Conservation (phyloP, 2,797 vertebrate species). For the Denticeps clupeoides region DNA sequence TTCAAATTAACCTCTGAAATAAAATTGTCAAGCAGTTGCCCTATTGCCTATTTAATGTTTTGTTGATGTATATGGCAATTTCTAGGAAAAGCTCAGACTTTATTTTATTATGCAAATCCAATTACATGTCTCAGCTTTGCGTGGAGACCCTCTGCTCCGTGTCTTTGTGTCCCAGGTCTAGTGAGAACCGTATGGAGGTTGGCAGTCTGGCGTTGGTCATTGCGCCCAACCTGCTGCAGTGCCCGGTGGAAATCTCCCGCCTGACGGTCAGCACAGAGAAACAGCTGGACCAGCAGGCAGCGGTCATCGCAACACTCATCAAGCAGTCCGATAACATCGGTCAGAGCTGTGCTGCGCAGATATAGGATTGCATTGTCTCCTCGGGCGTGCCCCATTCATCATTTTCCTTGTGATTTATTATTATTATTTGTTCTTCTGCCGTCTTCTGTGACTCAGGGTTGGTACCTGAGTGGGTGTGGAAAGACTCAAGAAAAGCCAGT, state of each 20-base stretch:
- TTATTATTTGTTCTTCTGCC: not conserved
- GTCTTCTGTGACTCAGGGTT: slow-evolving; percentile 21
- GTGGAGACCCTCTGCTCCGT: not conserved
- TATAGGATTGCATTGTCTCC: not conserved
- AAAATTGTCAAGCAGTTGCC: no score
- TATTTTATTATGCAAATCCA: no score
- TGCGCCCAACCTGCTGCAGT: slow-evolving; percentile 47
- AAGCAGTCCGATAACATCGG: slow-evolving; percentile 40
- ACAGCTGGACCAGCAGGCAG: slow-evolving; percentile 37
- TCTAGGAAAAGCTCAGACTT: no score
- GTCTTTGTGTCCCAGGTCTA: slow-evolving; percentile 29
- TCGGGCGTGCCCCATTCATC: not conserved
- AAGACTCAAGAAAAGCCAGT: not conserved
- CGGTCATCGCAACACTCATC: slow-evolving; percentile 37
- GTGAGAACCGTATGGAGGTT: slow-evolving; percentile 49
- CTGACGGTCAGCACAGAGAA: slow-evolving; percentile 33
- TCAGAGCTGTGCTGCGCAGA: slow-evolving; percentile 16
- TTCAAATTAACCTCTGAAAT: no score
- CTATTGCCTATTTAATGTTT: no score
- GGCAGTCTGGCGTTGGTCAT: slow-evolving; percentile 46
- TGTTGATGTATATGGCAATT: no score
- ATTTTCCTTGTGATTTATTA: not conserved
- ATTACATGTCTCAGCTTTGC: no score
- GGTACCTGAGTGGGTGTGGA: slow-evolving; percentile 23
- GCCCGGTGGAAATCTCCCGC: slow-evolving; percentile 16